Base-by-base conservation (phyloP, 1,140 invertebrate species). In the Macrostomum lignano region DNA sequence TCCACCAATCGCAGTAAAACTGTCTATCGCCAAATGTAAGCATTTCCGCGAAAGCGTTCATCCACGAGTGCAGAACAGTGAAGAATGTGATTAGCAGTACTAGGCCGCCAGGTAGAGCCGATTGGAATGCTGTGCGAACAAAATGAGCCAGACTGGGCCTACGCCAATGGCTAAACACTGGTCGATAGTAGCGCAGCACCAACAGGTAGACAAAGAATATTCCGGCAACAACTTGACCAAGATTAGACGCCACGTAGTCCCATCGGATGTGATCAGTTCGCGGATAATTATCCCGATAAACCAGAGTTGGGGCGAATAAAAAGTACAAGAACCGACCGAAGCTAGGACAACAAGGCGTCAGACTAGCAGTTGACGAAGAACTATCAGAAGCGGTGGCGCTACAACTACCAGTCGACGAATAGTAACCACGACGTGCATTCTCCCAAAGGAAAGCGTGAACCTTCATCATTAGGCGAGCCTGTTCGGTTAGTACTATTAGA, bases 1-100 rank as follows among this genome's bases (percentile, higher is more conserved):
- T 84, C 84, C 84, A 93, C 84, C 82, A 93, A 44, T 86, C 78
- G 69, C 55, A 58, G 37, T 60, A 60, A 44, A 59, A 58, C 31
- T 57, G 42, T 20, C 75, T 60, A 51, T 86, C 79, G 3, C 68
- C 74, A 55, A 88, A 88, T 30, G 61, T 63, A 7, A 82, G 44
- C 51, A 84, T 65, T 55, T 88, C 79, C 2, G 75, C 73, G 45
- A 70, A 74, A 6, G 72, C 71, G 57, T 86, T 88, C 43, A 75
- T 61, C 73, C 75, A 84, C 0, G 70, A 67, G 49, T 88, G 79
- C 2, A 86, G 51, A 1, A 88, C 55, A 29, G 70, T 66, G 55
- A 78, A 86, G 51, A 84, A 84, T 5, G 65, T 53, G 54, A 24
- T 2, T 37, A 39, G 17, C 5, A 36, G 38, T 2, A 23, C 25